A percentile compares a stretch with the other conserved stretches of the same genome.
phyloP scores from a whole-genome alignment of 2,797 vertebrate genomes.

The Melanotaenia pygmaea region DNA sequence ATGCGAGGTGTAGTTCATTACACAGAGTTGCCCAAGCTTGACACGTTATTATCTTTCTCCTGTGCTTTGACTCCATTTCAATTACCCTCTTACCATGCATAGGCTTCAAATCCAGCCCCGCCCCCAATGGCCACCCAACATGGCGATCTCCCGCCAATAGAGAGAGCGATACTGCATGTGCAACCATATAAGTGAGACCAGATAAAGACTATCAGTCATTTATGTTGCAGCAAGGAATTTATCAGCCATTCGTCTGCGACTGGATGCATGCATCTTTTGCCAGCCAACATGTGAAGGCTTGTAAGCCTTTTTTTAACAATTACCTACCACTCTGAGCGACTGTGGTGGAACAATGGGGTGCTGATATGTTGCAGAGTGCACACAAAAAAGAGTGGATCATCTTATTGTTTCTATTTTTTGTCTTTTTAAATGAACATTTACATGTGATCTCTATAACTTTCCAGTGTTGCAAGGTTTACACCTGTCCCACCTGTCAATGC shows the following conservation, averaged over 20 bases:
- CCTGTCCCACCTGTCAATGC: neutral
- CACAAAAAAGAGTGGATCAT: conserved; percentile 20
- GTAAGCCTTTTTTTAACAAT: conserved; percentile 68
- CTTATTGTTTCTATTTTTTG: conserved; percentile 1
- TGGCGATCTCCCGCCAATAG: conserved; percentile 67
- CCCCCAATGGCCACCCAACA: conserved; percentile 55
- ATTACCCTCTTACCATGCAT: conserved; percentile 85
- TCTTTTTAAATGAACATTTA: neutral
- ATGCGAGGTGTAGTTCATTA: conserved; percentile 85
- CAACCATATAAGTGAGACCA: conserved; percentile 66
- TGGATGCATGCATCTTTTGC: conserved; percentile 53
- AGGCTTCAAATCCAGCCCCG: conserved; percentile 58
- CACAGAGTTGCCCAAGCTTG: conserved; percentile 79
- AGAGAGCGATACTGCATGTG: conserved; percentile 56
- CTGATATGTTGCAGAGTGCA: conserved; percentile 22
- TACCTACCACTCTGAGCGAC: conserved; percentile 25
- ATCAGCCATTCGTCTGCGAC: conserved; percentile 65
- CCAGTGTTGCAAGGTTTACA: conserved; percentile 1
- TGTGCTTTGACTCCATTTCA: conserved; percentile 87
- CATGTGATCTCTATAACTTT: neutral
- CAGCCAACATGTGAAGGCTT: conserved; percentile 63
- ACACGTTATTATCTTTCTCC: conserved; percentile 86
- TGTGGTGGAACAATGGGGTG: conserved; percentile 6
- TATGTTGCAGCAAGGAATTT: conserved; percentile 61
- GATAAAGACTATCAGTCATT: conserved; percentile 70